Percentiles rank a stretch among this genome's conserved stretches.
These are phyloP conservation scores for Cryptoprocta ferox DNA, from an alignment of 2,797 vertebrate genomes.

Conservation along the genomic window DNA sequence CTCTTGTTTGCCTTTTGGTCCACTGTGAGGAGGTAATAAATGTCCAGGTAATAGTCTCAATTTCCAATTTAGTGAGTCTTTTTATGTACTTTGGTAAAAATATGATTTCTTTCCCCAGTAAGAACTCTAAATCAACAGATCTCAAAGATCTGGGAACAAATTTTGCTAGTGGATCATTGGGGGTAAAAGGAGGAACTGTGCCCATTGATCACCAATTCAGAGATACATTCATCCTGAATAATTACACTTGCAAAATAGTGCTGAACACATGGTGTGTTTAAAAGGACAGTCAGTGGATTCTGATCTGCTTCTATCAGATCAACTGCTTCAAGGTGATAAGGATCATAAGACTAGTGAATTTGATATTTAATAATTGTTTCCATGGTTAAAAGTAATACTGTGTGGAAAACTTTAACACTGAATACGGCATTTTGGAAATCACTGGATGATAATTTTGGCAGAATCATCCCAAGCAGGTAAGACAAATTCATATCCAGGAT, in stretches of 20 bases:
- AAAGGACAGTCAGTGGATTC: not conserved
- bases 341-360: not conserved
- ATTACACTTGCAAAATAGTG: not conserved
- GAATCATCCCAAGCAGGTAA: slow-evolving; percentile 2
- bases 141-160: not conserved
- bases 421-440: slow-evolving; percentile 20
- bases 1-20: not conserved
- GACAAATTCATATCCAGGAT: slow-evolving; percentile 1
- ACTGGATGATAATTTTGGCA: not conserved
- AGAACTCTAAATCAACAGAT: not conserved
- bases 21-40: not conserved
- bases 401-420: not conserved
- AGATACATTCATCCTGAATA: not conserved
- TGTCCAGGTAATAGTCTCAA: not conserved
- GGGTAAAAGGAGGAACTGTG: not conserved
- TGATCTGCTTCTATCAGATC: not conserved
- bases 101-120: not conserved
- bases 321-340: not conserved
- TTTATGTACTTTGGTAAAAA: not conserved
- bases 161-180: not conserved
- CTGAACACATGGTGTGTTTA: not conserved
- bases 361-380: not conserved
- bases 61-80: not conserved
- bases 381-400: not conserved
- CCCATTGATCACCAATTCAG: not conserved